These are phyloP conservation scores for Perizoma flavofasciatum DNA, from an alignment of 2,888 invertebrate species.

Conservation along the genomic window DNA sequence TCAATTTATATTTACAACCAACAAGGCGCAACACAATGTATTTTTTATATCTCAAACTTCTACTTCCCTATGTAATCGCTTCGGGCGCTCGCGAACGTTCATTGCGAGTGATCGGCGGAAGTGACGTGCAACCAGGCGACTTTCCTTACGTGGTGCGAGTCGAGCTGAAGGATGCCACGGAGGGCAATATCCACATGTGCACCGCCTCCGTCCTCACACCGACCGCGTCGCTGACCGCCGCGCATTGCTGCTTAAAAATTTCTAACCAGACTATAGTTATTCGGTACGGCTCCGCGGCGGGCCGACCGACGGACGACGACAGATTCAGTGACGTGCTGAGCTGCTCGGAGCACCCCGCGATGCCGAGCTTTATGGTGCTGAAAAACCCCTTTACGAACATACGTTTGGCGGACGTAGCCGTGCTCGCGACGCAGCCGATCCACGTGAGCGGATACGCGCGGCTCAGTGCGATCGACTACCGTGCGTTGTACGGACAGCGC, in stretches of 20 bases:
- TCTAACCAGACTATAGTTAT: background rate
- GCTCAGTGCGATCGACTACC: background rate
- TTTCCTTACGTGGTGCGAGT: background rate
- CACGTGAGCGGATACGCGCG: background rate
- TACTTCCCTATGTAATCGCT: no score
- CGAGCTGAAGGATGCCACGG: background rate
- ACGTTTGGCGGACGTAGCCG: background rate
- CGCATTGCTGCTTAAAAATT: background rate
- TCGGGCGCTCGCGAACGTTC: background rate
- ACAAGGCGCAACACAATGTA: no score
- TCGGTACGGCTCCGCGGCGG: background rate
- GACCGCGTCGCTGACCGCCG: background rate
- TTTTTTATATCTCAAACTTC: no score
- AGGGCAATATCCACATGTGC: background rate
- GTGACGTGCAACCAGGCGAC: background rate
- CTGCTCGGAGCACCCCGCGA: no score
- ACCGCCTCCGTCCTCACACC: background rate
- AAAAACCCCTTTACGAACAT: no score
- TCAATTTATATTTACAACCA: no score
- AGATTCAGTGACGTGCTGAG: background rate
- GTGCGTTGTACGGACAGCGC: background rate
- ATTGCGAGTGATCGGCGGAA: background rate
- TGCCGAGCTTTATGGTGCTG: background rate
- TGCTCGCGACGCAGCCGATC: conserved; percentile 2
- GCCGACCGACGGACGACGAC: background rate